A percentile compares a stretch with the other conserved stretches of the same genome.
Evolutionary conservation across 53 echinoderm and acorn worm genomes (phyloP).

Genomic region (Mesocentrotus franciscanus): DNA sequence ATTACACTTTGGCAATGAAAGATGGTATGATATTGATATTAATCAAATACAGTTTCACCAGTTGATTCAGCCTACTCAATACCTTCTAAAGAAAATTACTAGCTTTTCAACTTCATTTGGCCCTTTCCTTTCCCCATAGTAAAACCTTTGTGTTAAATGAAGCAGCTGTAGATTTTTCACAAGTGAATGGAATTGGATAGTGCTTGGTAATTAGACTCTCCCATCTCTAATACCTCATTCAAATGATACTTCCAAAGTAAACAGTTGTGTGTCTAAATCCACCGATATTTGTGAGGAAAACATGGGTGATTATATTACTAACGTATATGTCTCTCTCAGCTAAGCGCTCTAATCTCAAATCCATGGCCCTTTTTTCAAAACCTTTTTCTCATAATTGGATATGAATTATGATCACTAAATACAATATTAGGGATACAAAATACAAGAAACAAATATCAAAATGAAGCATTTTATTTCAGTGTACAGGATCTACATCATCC

Average conservation of each 20-base stretch:
- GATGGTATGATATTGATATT: not conserved
- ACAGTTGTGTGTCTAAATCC: not conserved
- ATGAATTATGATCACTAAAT: not conserved
- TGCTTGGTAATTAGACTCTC: not conserved
- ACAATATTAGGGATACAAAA: not conserved
- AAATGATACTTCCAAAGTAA: not conserved
- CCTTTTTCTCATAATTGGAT: not conserved
- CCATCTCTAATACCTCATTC: not conserved
- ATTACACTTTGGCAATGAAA: not conserved
- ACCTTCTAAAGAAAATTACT: not conserved
- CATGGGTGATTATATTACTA: not conserved
- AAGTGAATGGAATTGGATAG: not conserved
- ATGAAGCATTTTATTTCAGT: not conserved
- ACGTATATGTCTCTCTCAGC: not conserved
- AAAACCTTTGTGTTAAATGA: not conserved
- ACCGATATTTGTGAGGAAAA: not conserved
- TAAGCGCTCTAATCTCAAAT: not conserved
- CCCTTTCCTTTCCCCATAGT: not conserved
- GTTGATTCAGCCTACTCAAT: not conserved
- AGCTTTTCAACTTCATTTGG: not conserved
- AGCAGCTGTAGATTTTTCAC: slow-evolving; percentile 26
- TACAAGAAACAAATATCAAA: too few species aligned
- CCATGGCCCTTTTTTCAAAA: not conserved
- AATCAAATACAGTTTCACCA: not conserved
- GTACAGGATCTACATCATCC: not conserved